Base-by-base conservation (phyloP, 64 coral and sea anemone species). In the Montipora sp. region DNA sequence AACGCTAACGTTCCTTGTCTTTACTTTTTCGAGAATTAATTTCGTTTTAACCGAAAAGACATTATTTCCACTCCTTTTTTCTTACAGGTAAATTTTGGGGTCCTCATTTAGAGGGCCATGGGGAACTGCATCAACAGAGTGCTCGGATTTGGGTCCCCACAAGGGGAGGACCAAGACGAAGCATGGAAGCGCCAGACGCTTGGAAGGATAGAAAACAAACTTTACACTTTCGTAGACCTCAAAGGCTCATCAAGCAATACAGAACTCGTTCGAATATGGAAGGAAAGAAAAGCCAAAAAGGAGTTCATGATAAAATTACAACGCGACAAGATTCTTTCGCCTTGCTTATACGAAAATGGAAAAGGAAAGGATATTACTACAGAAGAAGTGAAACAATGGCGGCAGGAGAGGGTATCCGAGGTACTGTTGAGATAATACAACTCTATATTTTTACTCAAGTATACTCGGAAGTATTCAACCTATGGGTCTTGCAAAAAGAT, bases 161-260 rank as follows among this genome's bases (percentile, higher is more conserved):
- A 77, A 45, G 80, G 5, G 1, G 75, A 92, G 24, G 83, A 36
- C 49, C 84, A 59, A 0, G 94, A 92, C 59, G 89, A 95, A 15
- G 83, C 75, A 18, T 95, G 94, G 94, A 95, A 95, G 75, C 75
- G 11, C 15, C 94, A 95, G 48, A 87, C 89, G 11, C 16, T 48
- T 3, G 95, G 82, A 24, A 46, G 90, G 65, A 45, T 57, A 7
- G 88, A 96, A 58, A 94, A 96, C 74, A 79, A 89, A 36, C 80
- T 93, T 0, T 96, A 96, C 24, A 75, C 80, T 5, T 83, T 96
- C 5, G 72, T 96, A 87, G 95, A 96, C 72, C 69, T 94, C 2
- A 96, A 94, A 47, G 88, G 92, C 3, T 80, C 83, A 14, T 50
- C 84, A 44, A 78, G 84, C 23, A 48, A 90, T 23, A 77, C 92